A percentile compares a stretch with the other conserved stretches of the same genome.
Evolutionary conservation across 2,113 vertebrate species (phyloP).

Genomic region (Sorex fumeus): DNA sequence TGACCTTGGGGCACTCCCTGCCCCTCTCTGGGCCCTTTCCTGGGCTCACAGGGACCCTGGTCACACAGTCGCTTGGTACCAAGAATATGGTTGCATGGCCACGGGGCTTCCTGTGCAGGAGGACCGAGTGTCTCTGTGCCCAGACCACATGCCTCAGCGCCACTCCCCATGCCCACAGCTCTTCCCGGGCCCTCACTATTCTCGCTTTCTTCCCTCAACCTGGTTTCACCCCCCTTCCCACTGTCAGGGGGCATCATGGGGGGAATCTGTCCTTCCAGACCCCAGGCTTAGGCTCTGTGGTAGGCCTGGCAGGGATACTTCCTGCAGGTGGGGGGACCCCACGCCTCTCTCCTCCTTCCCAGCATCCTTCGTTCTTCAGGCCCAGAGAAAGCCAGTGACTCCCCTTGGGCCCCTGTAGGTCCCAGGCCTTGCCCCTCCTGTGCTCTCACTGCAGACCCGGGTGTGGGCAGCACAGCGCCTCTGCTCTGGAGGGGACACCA

Average conservation of each 20-base stretch:
- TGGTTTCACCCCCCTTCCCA: too few relatives aligned
- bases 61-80: not conserved
- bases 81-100: not conserved
- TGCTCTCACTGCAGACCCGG: not conserved
- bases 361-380: too few relatives aligned
- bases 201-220: not conserved
- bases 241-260: not conserved
- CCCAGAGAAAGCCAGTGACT: too few relatives aligned
- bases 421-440: not conserved
- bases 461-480: not conserved
- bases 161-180: not conserved
- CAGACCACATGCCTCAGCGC: not conserved
- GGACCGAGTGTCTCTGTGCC: not conserved
- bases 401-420: not conserved
- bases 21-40: not conserved
- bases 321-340: not conserved
- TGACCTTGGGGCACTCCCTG: not conserved
- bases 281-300: not conserved
- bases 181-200: accelerated
- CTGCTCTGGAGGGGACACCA: not conserved
- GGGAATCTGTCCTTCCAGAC: not conserved
- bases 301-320: not conserved
- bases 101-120: not conserved
- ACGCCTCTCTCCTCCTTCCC: not conserved
- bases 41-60: not conserved